These are phyloP conservation scores for Euzophera pinguis DNA, from an alignment of 2,888 invertebrate species.

Conservation along the genomic window DNA sequence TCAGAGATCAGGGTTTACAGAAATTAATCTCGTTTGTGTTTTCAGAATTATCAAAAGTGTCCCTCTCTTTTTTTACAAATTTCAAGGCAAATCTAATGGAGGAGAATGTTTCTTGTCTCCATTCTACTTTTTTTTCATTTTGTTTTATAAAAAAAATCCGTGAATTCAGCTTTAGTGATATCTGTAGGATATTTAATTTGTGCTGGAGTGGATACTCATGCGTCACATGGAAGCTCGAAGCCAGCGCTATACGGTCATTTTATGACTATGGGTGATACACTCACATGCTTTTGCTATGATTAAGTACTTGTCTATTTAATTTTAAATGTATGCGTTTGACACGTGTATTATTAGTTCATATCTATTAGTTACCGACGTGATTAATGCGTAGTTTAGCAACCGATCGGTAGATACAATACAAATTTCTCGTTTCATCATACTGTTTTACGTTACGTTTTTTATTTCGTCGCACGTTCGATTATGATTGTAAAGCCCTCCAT, in stretches of 20 bases:
- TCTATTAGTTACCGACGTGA: neutral
- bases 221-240: conserved; percentile 35
- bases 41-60: too few relatives aligned
- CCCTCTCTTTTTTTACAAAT: too few relatives aligned
- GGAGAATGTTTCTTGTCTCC: too few relatives aligned
- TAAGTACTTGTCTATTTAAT: conserved; percentile 10
- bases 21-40: neutral
- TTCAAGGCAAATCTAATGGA: too few relatives aligned
- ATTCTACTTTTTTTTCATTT: too few relatives aligned
- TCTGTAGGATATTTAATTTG: conserved; percentile 24
- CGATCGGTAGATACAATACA: neutral
- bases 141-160: too few relatives aligned
- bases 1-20: neutral
- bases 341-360: neutral
- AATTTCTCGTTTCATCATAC: neutral
- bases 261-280: conserved; percentile 31
- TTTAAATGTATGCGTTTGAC: neutral
- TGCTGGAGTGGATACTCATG: conserved; percentile 33
- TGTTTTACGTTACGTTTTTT: neutral
- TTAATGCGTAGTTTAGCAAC: conserved; percentile 2
- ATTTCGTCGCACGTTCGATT: neutral
- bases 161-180: too few relatives aligned
- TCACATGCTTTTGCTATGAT: conserved; percentile 23
- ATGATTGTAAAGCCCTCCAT: neutral
- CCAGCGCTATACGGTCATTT: conserved; percentile 27